Evolutionary conservation across 2,113 vertebrate species (phyloP).

Genomic region (Tricholaema leucomelas): DNA sequence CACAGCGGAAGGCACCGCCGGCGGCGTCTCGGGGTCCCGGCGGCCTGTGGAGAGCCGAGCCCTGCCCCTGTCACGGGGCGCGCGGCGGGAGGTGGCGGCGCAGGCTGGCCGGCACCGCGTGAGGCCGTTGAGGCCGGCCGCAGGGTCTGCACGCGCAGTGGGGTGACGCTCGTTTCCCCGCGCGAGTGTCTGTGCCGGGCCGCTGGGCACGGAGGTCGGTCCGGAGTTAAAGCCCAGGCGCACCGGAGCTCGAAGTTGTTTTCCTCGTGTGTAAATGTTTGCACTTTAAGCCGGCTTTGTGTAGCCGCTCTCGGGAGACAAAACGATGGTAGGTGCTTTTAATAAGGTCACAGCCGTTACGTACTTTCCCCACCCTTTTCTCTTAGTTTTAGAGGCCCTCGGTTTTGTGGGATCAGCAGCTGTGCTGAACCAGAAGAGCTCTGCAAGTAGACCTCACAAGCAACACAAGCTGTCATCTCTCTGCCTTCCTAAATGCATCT

Average conservation of each 20-base stretch:
- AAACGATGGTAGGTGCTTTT: fast-evolving
- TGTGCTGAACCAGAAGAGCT: fast-evolving
- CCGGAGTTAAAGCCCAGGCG: background rate
- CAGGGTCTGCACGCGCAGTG: no score
- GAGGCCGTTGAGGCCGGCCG: no score
- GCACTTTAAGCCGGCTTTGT: fast-evolving
- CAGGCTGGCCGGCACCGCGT: no score
- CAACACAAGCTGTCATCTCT: fast-evolving
- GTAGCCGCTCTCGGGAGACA: fast-evolving
- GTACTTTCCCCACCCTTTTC: fast-evolving
- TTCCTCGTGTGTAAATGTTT: background rate
- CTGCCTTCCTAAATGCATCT: background rate
- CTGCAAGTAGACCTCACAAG: fast-evolving
- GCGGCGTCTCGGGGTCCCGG: no score
- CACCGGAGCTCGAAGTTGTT: no score
- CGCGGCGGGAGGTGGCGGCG: no score
- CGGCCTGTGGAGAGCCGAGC: no score
- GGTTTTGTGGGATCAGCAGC: fast-evolving
- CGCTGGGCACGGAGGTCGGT: background rate
- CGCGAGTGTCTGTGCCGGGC: no score
- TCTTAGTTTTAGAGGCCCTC: background rate
- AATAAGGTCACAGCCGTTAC: fast-evolving
- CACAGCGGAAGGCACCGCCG: background rate
- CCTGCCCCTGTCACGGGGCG: no score
- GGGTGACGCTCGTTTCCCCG: no score